These are phyloP conservation scores for Saguinus imperator DNA, from an alignment of 2,113 vertebrate genomes.

Conservation along the genomic window DNA sequence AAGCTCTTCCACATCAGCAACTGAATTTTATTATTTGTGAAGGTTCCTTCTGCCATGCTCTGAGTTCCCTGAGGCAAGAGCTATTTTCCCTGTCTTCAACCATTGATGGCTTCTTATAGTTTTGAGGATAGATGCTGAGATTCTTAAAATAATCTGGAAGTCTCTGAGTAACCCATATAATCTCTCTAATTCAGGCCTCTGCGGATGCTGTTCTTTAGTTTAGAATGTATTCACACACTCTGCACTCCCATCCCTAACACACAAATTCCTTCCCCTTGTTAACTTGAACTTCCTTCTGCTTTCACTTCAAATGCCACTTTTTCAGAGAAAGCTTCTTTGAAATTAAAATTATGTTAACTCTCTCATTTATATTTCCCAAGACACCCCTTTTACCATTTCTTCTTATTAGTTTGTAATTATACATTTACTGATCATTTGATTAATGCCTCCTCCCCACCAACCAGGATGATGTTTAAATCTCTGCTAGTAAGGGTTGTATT, in stretches of 20 bases:
- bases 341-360: background rate
- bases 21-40: background rate
- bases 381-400: background rate
- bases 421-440: slow-evolving; percentile 40
- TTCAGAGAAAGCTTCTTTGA: background rate
- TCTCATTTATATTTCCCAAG: background rate
- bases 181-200: background rate
- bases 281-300: background rate
- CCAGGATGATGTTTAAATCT: background rate
- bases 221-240: background rate
- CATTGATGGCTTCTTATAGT: background rate
- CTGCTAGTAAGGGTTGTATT: background rate
- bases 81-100: background rate
- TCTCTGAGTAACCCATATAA: background rate
- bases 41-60: background rate
- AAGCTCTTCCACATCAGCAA: background rate
- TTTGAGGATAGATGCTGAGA: background rate
- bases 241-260: background rate
- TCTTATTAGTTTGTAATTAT: background rate
- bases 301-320: background rate
- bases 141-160: background rate
- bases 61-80: background rate
- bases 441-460: background rate
- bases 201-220: background rate
- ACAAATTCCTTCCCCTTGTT: background rate